Evolutionary conservation across 2,888 invertebrate genomes (phyloP).

Genomic region (Drosophila tanythrix): DNA sequence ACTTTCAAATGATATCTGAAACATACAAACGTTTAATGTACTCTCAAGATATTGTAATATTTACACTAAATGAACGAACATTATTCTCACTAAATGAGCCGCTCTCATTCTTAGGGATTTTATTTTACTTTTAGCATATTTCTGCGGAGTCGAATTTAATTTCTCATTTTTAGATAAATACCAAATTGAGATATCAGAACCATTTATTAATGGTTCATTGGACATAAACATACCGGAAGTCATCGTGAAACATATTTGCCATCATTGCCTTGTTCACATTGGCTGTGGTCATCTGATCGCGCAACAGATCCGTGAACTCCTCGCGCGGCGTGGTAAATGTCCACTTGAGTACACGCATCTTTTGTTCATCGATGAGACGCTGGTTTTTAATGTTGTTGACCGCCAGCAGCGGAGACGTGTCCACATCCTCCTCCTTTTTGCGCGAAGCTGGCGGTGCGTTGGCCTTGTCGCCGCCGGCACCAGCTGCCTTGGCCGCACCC

Average conservation of each 20-base stretch:
- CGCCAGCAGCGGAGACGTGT: conserved; percentile 91
- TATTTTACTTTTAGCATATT: background rate
- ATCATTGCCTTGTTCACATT: conserved; percentile 94
- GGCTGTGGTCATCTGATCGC: conserved; percentile 95
- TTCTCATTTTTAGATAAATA: background rate
- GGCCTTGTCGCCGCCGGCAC: conserved; percentile 47
- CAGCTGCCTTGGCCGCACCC: conserved; percentile 45
- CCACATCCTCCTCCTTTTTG: conserved; percentile 95
- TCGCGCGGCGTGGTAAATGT: conserved; percentile 96
- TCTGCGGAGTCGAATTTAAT: background rate
- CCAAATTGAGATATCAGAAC: background rate
- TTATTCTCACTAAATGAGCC: too few species aligned
- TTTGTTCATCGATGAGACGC: conserved; percentile 96
- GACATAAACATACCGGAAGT: conserved; percentile 89
- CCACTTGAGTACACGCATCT: conserved; percentile 96
- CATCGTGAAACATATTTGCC: conserved; percentile 96
- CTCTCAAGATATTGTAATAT: background rate
- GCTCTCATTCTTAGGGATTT: background rate
- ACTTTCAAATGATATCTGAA: conserved; percentile 97
- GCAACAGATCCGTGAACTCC: conserved; percentile 96
- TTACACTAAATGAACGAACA: background rate
- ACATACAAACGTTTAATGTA: background rate
- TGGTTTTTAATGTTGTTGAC: conserved; percentile 96
- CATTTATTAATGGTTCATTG: background rate
- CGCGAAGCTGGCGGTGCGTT: conserved; percentile 84